Conservation (phyloP, 1,140 invertebrate species). For the Catajapyx aquilonaris region DNA sequence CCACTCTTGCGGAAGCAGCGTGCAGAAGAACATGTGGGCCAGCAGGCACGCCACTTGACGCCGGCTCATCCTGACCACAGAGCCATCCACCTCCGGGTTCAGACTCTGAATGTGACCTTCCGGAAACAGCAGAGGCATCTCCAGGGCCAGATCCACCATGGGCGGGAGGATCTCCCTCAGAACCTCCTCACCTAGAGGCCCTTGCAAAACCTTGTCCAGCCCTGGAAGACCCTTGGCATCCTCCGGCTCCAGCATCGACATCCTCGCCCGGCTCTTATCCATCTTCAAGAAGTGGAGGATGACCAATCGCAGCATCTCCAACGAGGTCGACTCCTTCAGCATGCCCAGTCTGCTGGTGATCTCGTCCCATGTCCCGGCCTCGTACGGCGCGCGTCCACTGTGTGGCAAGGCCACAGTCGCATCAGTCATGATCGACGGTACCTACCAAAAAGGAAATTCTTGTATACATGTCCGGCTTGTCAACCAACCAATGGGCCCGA, state of each 20-base stretch:
- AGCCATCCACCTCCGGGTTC: neutral
- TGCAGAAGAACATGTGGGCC: conserved; percentile 3
- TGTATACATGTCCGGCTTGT: too few relatives aligned
- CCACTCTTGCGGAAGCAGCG: neutral
- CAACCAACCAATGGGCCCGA: too few relatives aligned
- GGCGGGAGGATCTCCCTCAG: neutral
- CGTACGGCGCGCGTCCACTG: neutral
- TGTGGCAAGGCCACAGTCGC: too few relatives aligned
- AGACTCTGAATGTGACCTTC: neutral
- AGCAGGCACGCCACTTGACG: neutral
- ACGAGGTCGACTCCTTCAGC: neutral
- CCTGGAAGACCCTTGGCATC: too few relatives aligned
- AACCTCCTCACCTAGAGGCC: neutral
- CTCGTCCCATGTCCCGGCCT: neutral
- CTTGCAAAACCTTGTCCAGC: too few relatives aligned
- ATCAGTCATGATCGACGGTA: too few relatives aligned
- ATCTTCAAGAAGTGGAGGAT: neutral
- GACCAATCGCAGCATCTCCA: neutral
- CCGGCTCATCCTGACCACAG: neutral
- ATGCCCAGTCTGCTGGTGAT: neutral
- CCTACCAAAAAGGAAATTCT: too few relatives aligned
- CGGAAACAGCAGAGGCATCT: neutral
- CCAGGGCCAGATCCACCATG: neutral
- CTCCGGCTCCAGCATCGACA: neutral
- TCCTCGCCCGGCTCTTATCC: neutral